These are phyloP conservation scores for Synchiropus splendidus DNA, from an alignment of 2,113 vertebrate species.

Conservation along the genomic window DNA sequence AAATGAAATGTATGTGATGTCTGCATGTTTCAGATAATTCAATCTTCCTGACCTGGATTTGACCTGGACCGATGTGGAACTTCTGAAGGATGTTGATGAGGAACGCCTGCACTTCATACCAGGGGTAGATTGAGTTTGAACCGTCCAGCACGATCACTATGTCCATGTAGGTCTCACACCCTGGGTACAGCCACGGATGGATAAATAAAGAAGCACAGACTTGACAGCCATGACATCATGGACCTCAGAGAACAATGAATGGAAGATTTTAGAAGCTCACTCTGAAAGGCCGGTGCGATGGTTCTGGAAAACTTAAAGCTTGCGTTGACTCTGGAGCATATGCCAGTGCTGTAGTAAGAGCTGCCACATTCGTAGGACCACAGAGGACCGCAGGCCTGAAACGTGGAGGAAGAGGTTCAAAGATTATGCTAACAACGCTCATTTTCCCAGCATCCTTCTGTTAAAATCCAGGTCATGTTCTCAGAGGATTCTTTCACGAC, in stretches of 20 bases:
- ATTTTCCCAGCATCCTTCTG: conserved; percentile 3
- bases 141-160: conserved; percentile 96
- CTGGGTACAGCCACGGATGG: no score
- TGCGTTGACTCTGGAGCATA: conserved; percentile 87
- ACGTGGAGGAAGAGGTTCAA: conserved; percentile 12
- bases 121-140: conserved; percentile 98
- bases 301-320: conserved; percentile 92
- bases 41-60: conserved; percentile 81
- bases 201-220: no score
- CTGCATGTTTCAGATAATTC: no score
- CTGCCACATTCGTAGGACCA: conserved; percentile 98
- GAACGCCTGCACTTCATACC: conserved; percentile 94
- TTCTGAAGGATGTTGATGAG: conserved; percentile 96
- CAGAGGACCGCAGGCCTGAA: conserved; percentile 88
- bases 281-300: conserved; percentile 88
- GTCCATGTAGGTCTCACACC: conserved; percentile 97
- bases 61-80: conserved; percentile 90
- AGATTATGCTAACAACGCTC: conserved; percentile 8
- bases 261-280: conserved; percentile 63
- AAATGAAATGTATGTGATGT: no score
- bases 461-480: conserved; percentile 6
- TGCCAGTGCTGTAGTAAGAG: conserved; percentile 94
- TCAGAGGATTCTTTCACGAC: conserved; percentile 3
- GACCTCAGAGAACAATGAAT: no score
- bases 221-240: no score